These are phyloP conservation scores for Scarus forsteni DNA, from an alignment of 2,797 vertebrate species.

Conservation along the genomic window DNA sequence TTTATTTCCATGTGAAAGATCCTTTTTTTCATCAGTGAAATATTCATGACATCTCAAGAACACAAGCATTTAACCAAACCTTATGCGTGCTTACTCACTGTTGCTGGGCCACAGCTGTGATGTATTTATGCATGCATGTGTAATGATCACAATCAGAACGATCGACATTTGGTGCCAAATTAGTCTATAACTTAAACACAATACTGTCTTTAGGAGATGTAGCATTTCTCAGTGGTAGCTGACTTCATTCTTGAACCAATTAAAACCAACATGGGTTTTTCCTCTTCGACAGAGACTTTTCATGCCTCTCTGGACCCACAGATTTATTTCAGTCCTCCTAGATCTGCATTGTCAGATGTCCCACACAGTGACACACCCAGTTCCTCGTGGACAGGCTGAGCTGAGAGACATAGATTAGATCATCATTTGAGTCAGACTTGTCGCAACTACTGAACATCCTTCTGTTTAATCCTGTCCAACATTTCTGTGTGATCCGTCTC, in stretches of 20 bases:
- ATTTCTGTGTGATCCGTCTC: slow-evolving; percentile 34
- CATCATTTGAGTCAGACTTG: slow-evolving; percentile 47
- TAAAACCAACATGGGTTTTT: slow-evolving; percentile 30
- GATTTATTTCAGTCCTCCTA: slow-evolving; percentile 39
- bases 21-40: slow-evolving; percentile 5
- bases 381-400: slow-evolving; percentile 29
- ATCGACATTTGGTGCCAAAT: slow-evolving; percentile 27
- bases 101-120: slow-evolving; percentile 10
- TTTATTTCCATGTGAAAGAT: slow-evolving; percentile 17
- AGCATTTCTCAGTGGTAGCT: background rate
- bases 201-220: slow-evolving; percentile 3
- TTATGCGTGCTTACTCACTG: slow-evolving; percentile 18
- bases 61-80: slow-evolving; percentile 36
- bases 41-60: slow-evolving; percentile 19
- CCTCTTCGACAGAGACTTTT: slow-evolving; percentile 11
- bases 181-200: slow-evolving; percentile 61
- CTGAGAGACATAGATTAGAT: slow-evolving; percentile 42
- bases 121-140: no score
- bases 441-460: slow-evolving; percentile 34
- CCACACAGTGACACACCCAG: slow-evolving; percentile 53
- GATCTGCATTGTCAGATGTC: slow-evolving; percentile 41
- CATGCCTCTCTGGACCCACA: slow-evolving; percentile 13
- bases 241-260: slow-evolving; percentile 33
- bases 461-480: slow-evolving; percentile 42
- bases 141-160: background rate